Base-by-base conservation (phyloP, 2,113 vertebrate genomes). In the Tychaedon coryphoeus region DNA sequence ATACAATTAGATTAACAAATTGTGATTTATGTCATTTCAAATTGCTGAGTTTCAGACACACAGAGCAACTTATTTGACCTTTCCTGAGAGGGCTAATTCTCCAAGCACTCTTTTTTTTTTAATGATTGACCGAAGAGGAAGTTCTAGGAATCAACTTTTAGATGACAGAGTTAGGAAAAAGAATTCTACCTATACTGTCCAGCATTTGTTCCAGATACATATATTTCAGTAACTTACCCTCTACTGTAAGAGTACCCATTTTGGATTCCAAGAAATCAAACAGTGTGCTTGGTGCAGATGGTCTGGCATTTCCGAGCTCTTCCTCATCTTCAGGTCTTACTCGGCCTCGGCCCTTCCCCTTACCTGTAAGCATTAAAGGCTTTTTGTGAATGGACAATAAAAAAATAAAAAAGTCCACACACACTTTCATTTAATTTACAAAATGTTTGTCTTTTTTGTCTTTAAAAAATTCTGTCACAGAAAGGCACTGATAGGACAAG, bases 231-330 rank as follows among this genome's bases (percentile, higher is more conserved):
- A 77, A 95, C 92, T 90, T 97, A 99, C 99, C 99, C 94, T 99
- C 99, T 96, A 99, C 95, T 86, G 98, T 98, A 87, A 99, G 98
- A 87, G 98, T 98, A 75, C 99, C 99, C 99, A 99, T 99, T 97
- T 99, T 99, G 56, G 99, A 99, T 95, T 99, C 99, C 90, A 99
- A 96, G 96, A 99, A 99, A 96, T 99, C 99, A 97, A 99, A 99
- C 38, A 99, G 97, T 10, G 99, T 99, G 96, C 99, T 99, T 33
- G 99, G 99, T 85, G 98, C 99, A 72, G 99, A 99, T 1, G 99
- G 99, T 93, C 99, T 98, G 92, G 98, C 97, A 33, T 98, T 99
- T 82, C 98, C 97, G 50, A 98, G 95, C n/a, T 99, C 99, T 33
- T 99, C 98, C 47, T 99, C 99, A 66, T 99, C 99, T 95, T 99